Percentiles rank a stretch among this genome's conserved stretches.
Conservation (phyloP, 2,888 invertebrate genomes). For the Branchipolynoe longqiensis region DNA sequence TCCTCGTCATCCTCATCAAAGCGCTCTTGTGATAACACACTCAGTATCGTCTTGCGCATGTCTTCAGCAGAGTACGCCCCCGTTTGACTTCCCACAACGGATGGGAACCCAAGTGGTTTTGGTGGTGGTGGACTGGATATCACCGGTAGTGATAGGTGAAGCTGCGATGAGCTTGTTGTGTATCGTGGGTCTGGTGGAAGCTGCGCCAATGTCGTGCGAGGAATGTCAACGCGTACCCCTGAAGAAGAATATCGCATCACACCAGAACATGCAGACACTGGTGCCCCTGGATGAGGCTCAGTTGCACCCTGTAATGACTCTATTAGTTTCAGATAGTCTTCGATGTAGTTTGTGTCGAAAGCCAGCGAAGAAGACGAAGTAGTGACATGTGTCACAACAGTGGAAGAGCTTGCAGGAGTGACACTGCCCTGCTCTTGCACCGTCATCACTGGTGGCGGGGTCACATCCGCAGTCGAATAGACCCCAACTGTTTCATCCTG, state of each 20-base stretch:
- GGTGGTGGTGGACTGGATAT: not conserved
- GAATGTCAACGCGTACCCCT: not conserved
- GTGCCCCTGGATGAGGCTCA: not conserved
- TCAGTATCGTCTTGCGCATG: conserved; percentile 61
- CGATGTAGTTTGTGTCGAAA: conserved; percentile 61
- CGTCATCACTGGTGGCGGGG: conserved; percentile 3
- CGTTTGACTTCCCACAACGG: not conserved
- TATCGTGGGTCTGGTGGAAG: not conserved
- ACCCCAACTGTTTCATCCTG: conserved; percentile 9
- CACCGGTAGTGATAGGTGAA: not conserved
- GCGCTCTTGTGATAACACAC: conserved; percentile 62
- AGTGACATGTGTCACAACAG: not conserved
- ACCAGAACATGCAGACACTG: not conserved
- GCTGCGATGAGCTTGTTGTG: not conserved
- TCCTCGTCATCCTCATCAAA: conserved; percentile 61
- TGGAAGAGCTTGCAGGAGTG: not conserved
- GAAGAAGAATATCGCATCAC: not conserved
- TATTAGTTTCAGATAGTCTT: conserved; percentile 63
- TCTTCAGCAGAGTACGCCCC: conserved; percentile 59
- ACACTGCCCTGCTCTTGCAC: not conserved
- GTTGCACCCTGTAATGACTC: conserved; percentile 61
- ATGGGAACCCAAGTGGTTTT: conserved; percentile 43
- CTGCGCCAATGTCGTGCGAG: not conserved
- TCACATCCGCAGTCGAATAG: no score
- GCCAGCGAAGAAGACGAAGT: not conserved